phyloP scores from a whole-genome alignment of 2,888 invertebrate genomes.

The Capitulum mitella region DNA sequence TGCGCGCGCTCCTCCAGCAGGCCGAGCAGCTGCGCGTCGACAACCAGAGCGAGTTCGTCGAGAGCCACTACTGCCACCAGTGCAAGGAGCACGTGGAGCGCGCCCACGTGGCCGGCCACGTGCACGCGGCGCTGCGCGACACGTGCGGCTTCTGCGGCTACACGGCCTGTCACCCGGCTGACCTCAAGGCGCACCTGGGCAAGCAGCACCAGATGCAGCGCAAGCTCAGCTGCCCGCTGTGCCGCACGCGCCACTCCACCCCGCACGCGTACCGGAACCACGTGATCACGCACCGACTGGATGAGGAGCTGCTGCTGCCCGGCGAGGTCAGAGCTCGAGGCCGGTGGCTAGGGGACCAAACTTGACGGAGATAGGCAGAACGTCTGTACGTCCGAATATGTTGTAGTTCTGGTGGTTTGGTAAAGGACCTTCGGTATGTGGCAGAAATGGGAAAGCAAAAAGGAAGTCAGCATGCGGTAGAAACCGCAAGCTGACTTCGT shows the following conservation, averaged over 20 bases:
- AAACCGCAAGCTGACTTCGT: too few species aligned
- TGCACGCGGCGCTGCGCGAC: neutral
- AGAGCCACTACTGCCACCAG: neutral
- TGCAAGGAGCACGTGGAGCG: neutral
- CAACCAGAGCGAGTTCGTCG: neutral
- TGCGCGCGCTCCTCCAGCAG: neutral
- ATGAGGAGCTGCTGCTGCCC: constrained; percentile 21
- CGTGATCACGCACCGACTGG: constrained; percentile 13
- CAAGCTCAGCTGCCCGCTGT: constrained; percentile 1
- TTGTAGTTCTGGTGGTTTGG: too few species aligned
- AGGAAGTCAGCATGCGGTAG: too few species aligned
- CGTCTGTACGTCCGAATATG: too few species aligned
- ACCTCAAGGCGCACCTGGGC: neutral
- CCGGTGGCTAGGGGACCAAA: too few species aligned
- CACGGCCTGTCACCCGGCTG: neutral
- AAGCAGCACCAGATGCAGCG: constrained; percentile 11
- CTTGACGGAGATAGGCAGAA: too few species aligned
- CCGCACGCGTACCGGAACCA: neutral
- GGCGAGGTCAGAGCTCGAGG: constrained; percentile 18
- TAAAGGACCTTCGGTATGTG: too few species aligned
- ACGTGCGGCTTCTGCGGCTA: constrained; percentile 5
- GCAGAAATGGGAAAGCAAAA: too few species aligned
- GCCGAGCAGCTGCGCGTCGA: constrained; percentile 19
- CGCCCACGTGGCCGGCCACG: neutral
- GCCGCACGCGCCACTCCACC: constrained; percentile 15